These are phyloP conservation scores for Triplophysa rosa DNA, from an alignment of 2,113 vertebrate genomes.

Conservation along the genomic window DNA sequence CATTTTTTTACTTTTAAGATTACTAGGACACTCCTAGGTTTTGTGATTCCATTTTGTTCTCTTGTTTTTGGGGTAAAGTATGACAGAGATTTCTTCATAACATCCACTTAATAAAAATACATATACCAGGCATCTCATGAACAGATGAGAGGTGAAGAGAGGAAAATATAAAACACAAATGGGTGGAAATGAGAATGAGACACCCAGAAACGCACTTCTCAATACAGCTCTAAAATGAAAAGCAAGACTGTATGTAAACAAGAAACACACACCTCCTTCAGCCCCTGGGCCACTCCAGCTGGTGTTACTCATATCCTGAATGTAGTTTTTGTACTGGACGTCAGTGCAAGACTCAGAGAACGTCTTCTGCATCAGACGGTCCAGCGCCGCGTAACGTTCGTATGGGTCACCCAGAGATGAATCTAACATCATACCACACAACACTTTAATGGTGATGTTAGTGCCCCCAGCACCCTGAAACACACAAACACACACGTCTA, in stretches of 20 bases:
- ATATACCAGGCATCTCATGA: too few relatives aligned
- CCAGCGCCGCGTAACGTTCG: constrained; percentile 59
- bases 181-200: background rate
- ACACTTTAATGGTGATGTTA: constrained; percentile 69
- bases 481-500: background rate
- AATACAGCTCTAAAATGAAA: background rate
- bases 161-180: too few relatives aligned
- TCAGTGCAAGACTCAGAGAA: constrained; percentile 62
- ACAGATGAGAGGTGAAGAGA: too few relatives aligned
- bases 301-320: constrained; percentile 66
- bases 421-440: constrained; percentile 68
- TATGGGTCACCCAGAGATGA: constrained; percentile 59
- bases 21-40: too few relatives aligned
- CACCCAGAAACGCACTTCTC: background rate
- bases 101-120: too few relatives aligned
- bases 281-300: constrained; percentile 64
- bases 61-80: too few relatives aligned
- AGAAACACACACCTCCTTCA: constrained; percentile 65
- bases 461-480: constrained; percentile 57
- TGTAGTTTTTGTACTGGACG: constrained; percentile 59
- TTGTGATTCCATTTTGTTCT: too few relatives aligned
- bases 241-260: background rate
- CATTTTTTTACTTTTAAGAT: background rate
- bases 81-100: too few relatives aligned
- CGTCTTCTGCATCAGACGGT: constrained; percentile 58